Conservation (phyloP, 2,888 invertebrate species). For the Pristionchus arcanus region DNA sequence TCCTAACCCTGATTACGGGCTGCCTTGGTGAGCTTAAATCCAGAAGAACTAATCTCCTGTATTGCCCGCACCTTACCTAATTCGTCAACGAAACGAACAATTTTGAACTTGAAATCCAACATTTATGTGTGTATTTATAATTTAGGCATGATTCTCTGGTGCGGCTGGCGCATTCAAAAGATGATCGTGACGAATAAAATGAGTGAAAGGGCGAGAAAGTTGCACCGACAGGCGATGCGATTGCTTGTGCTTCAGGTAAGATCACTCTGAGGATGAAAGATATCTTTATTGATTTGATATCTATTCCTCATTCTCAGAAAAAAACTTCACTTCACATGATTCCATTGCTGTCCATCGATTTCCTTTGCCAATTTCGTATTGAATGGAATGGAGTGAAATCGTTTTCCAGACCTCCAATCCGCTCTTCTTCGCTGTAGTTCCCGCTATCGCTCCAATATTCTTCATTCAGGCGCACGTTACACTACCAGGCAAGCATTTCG, state of each 20-base stretch:
- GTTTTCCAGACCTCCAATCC: not conserved
- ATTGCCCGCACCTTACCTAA: too few species aligned
- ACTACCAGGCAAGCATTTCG: not conserved
- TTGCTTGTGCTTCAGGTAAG: not conserved
- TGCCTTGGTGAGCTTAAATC: constrained; percentile 16
- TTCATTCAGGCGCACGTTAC: not conserved
- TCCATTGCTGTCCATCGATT: too few species aligned
- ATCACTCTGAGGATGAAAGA: too few species aligned
- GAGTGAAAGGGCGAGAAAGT: not conserved
- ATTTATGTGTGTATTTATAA: too few species aligned
- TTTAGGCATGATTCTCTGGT: not conserved
- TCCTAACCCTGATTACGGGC: not conserved
- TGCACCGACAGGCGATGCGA: not conserved
- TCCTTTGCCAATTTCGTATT: too few species aligned
- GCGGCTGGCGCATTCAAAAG: constrained; percentile 14
- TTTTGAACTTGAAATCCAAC: too few species aligned
- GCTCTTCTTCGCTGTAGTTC: not conserved
- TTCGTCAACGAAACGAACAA: too few species aligned
- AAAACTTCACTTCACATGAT: too few species aligned
- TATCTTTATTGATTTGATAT: not conserved
- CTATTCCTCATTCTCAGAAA: too few species aligned
- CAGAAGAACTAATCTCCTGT: too few species aligned
- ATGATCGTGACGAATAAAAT: constrained; percentile 14
- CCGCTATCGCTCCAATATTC: not conserved
- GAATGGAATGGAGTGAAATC: not conserved